These are phyloP conservation scores for Acanthococcus lagerstroemiae DNA, from an alignment of 2,888 invertebrate species.

Conservation along the genomic window DNA sequence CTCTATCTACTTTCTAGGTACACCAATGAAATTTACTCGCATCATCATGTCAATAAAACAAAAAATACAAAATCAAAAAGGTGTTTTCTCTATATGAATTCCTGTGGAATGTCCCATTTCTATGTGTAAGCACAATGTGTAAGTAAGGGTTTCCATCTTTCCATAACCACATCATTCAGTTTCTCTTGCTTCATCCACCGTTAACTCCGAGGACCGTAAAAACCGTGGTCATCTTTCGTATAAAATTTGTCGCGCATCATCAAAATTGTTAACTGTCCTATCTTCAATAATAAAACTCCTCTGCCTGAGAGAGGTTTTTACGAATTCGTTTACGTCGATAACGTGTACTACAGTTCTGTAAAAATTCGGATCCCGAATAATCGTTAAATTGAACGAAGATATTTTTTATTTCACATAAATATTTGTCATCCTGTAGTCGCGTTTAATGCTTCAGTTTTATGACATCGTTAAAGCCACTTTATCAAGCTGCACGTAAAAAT, in stretches of 20 bases:
- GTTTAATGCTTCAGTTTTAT: slow-evolving; percentile 25
- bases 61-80: too few species aligned
- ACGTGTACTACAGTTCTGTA: neutral
- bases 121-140: too few species aligned
- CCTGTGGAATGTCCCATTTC: too few species aligned
- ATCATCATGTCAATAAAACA: too few species aligned
- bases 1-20: too few species aligned
- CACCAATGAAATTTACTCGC: too few species aligned
- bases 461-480: slow-evolving; percentile 29
- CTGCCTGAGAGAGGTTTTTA: neutral
- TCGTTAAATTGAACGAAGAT: slow-evolving; percentile 19
- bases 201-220: too few species aligned
- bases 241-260: neutral
- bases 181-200: too few species aligned
- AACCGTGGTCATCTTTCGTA: too few species aligned
- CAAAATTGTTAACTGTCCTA: neutral
- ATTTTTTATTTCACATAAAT: slow-evolving; percentile 27
- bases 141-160: too few species aligned
- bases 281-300: neutral
- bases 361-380: neutral
- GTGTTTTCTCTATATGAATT: too few species aligned
- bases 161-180: too few species aligned
- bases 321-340: neutral
- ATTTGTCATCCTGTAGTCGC: slow-evolving; percentile 24
- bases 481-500: slow-evolving; percentile 23